These are phyloP conservation scores for Latrodectus geometricus DNA, from an alignment of 1,140 invertebrate genomes.

Conservation along the genomic window DNA sequence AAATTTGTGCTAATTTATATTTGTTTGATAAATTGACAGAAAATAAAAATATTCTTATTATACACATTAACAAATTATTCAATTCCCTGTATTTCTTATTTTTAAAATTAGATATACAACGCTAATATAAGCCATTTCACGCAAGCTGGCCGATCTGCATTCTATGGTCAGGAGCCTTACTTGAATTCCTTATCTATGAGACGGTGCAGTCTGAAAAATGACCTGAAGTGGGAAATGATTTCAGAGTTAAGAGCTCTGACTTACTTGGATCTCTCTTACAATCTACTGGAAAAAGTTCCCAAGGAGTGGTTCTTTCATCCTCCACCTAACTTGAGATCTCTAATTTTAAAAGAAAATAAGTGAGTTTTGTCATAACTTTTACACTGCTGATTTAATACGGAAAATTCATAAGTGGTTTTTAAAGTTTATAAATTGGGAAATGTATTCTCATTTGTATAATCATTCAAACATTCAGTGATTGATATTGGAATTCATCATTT, in stretches of 20 bases:
- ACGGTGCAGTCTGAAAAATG: constrained; percentile 9
- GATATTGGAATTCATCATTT: too few relatives aligned
- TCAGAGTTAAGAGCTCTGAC: constrained; percentile 8
- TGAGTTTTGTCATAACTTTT: background rate
- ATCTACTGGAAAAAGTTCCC: constrained; percentile 25
- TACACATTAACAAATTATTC: too few relatives aligned
- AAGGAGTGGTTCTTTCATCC: constrained; percentile 24
- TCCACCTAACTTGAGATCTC: constrained; percentile 13
- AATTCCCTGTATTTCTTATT: background rate
- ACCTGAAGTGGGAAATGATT: constrained; percentile 42
- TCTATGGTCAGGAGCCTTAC: constrained; percentile 12
- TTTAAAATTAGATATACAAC: background rate
- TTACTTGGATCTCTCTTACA: constrained; percentile 40
- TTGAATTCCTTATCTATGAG: constrained; percentile 27
- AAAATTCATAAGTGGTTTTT: too few relatives aligned
- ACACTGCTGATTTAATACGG: too few relatives aligned
- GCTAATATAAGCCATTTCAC: constrained; percentile 44
- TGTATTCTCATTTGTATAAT: too few relatives aligned
- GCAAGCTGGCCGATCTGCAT: constrained; percentile 18
- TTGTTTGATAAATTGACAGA: too few relatives aligned
- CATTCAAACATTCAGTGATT: too few relatives aligned
- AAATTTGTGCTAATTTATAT: too few relatives aligned
- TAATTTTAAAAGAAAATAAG: constrained; percentile 41
- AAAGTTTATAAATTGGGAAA: too few relatives aligned
- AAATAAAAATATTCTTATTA: too few relatives aligned